Conservation (phyloP, 2,113 vertebrate genomes). For the Anser cygnoides region DNA sequence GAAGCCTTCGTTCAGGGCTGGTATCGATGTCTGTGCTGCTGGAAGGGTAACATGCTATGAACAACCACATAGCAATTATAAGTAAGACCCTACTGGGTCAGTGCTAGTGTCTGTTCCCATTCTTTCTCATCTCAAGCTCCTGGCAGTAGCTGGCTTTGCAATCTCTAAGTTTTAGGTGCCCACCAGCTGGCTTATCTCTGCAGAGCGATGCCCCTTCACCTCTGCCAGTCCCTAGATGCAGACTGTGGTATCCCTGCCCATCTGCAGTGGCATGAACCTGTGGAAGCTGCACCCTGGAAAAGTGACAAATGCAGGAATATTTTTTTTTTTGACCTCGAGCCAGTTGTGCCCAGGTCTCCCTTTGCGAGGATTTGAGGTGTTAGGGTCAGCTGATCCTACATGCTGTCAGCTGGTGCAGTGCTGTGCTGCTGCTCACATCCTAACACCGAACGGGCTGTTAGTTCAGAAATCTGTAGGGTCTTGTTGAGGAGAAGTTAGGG, state of each 20-base stretch:
- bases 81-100: background rate
- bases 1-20: background rate
- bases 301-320: fast-evolving
- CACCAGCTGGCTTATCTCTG: background rate
- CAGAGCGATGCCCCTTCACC: background rate
- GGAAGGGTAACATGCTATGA: background rate
- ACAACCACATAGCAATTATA: background rate
- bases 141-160: background rate
- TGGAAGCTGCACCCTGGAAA: background rate
- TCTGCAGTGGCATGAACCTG: fast-evolving
- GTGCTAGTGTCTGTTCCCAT: background rate
- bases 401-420: background rate
- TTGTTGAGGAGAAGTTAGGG: background rate
- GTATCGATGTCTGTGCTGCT: background rate
- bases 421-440: background rate
- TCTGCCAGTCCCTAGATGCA: background rate
- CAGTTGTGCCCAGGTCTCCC: background rate
- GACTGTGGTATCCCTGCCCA: background rate
- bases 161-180: background rate
- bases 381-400: background rate
- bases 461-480: background rate
- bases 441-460: background rate
- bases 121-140: constrained; percentile 24
- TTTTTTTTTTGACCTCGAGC: background rate
- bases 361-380: background rate